Evolutionary conservation across 2,888 invertebrate species (phyloP), one percentile per base, ranked within the genome.

Genomic region (Eucera pruinosa): DNA sequence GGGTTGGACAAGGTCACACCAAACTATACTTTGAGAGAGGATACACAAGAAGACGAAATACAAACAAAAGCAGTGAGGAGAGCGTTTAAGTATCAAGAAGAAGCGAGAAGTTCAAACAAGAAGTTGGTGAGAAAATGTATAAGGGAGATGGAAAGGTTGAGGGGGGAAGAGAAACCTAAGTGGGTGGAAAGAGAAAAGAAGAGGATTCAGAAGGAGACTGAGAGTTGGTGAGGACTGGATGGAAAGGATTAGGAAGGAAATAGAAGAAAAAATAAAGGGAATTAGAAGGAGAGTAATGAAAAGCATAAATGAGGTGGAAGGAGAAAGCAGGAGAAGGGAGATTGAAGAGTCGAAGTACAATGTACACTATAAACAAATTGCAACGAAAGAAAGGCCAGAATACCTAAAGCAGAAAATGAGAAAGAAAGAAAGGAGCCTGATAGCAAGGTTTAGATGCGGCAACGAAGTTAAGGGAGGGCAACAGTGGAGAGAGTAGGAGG

Each of bases 1-100:
- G n/a, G n/a, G n/a, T n/a, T n/a, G n/a, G n/a, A n/a, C n/a, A n/a
- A n/a, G n/a, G n/a, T n/a, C n/a, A n/a, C n/a, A n/a, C n/a, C n/a
- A n/a, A n/a, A n/a, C n/a, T n/a, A n/a, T n/a, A n/a, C n/a, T n/a
- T n/a, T n/a, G n/a, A n/a, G n/a, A n/a, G n/a, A n/a, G n/a, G 41
- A 57, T 18, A 57, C 41, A 23, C 30, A 41, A 57, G 36, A 36
- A 36, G 36, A 18, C 7, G 57, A 41, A 23, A 18, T 57, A 57
- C 36, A 39, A 39, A 3, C 36, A n/a, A 57, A 23, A n/a, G 57
- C 57, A 13, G 36, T 41, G 15, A 39, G 2, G 20, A 57, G 41
- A 39, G 57, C 41, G 1, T 13, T 39, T 13, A 57, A 15, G 20
- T 57, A 57, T 39, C 5, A 57, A 11, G 57, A 57, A 41, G 13